These are phyloP conservation scores for Osmerus eperlanus DNA, from an alignment of 2,113 vertebrate species.

Conservation along the genomic window DNA sequence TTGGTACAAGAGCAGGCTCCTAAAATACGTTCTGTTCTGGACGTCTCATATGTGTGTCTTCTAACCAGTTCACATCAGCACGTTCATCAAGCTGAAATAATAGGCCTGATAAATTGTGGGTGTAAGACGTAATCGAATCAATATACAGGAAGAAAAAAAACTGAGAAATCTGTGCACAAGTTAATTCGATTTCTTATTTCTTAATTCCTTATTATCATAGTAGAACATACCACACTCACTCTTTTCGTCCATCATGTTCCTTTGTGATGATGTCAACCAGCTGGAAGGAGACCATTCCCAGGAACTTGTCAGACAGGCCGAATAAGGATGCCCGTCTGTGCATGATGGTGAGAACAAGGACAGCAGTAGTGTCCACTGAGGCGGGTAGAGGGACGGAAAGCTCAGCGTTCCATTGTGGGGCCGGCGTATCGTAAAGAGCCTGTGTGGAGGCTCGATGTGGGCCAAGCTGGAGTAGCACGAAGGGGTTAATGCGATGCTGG, in stretches of 20 bases:
- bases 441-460: conserved; percentile 1
- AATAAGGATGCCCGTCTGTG: not conserved
- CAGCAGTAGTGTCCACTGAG: not conserved
- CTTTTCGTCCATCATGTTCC: not conserved
- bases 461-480: conserved; percentile 22
- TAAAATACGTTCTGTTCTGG: too few relatives aligned
- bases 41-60: too few relatives aligned
- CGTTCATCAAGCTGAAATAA: too few relatives aligned
- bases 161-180: too few relatives aligned
- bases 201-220: too few relatives aligned
- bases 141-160: too few relatives aligned
- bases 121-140: too few relatives aligned
- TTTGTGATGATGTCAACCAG: conserved; percentile 2
- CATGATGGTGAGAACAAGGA: conserved; percentile 30
- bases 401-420: conserved; percentile 26
- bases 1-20: too few relatives aligned
- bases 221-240: not conserved
- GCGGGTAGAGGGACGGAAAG: conserved; percentile 24
- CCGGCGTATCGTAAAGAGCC: not conserved
- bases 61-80: too few relatives aligned
- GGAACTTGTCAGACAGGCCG: conserved; percentile 22
- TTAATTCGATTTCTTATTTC: too few relatives aligned
- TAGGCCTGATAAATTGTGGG: too few relatives aligned
- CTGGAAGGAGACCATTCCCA: conserved; percentile 10
- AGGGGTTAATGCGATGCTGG: conserved; percentile 14